These are phyloP conservation scores for Epirrhoe alternata DNA, from an alignment of 2,888 invertebrate species.

Conservation along the genomic window DNA sequence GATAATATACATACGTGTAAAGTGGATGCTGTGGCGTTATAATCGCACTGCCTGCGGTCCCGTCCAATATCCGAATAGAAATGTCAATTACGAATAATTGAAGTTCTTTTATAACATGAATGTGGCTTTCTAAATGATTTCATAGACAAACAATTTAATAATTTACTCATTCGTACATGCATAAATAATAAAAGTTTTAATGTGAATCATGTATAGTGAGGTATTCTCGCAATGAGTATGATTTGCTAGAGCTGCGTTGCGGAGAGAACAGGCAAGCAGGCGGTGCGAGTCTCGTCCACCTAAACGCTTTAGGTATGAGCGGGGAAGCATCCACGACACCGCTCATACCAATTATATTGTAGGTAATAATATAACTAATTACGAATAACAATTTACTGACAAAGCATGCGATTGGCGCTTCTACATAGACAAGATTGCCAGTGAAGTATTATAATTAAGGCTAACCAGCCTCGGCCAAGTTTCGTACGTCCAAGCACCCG, in stretches of 20 bases:
- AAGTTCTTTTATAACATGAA: conserved; percentile 23
- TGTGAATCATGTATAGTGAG: background rate
- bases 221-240: background rate
- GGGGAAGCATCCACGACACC: conserved; percentile 83
- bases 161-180: conserved; percentile 1
- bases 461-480: conserved; percentile 12
- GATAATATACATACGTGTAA: conserved; percentile 68
- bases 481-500: conserved; percentile 22
- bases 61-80: conserved; percentile 47
- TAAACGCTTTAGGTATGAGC: conserved; percentile 85
- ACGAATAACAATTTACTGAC: conserved; percentile 72
- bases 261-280: conserved; percentile 46
- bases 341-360: conserved; percentile 85
- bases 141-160: background rate
- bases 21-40: conserved; percentile 82
- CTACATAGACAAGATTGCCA: conserved; percentile 19
- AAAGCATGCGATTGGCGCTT: conserved; percentile 58
- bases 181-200: background rate
- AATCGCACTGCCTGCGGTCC: conserved; percentile 73
- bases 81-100: conserved; percentile 70
- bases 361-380: conserved; percentile 81
- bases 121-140: conserved; percentile 5
- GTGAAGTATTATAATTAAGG: conserved; percentile 6
- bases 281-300: conserved; percentile 76
- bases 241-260: background rate